Base-by-base conservation (phyloP, 2,888 invertebrate genomes). In the Lingula anatina region DNA sequence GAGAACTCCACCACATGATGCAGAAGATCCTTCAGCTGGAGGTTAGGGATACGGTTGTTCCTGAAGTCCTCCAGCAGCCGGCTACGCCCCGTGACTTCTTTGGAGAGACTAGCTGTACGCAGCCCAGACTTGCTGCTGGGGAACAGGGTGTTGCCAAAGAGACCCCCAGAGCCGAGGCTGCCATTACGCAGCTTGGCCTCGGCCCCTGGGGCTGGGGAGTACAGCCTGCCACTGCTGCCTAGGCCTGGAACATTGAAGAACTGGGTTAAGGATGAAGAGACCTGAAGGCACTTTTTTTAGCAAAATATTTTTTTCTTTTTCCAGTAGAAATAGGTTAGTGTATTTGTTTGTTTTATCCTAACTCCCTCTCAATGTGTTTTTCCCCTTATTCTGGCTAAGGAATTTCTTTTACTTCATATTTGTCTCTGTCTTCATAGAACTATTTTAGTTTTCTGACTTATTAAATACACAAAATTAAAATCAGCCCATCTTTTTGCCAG, bases 1-100 rank as follows among this genome's bases (percentile, higher is more conserved):
- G 95, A 94, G 80, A 99, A 99, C 80, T 99, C 99, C 23, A 97
- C 95, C 74, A 99, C 96, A 79, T 99, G 96, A 80, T 92, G 90
- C 65, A 89, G 88, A 66, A 99, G 84, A 80, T 99, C 97, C 62
- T 93, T 86, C 63, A 99, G 82, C 76, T 81, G 80, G 36, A 84
- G 73, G 62, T 81, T 80, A 18, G 82, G 81, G 38, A 75, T 70
- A n/a, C 80, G 68, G 56, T 78, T 80, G 65, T 79, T 79, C 25
- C 81, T 68, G 82, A 96, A 99, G 79, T 97, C 97, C 78, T 97
- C 97, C 47, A 99, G 83, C 48, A 97, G 82, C 42, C 93, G 85
- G 64, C 92, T 92, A 64, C 96, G 84, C 45, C 75, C 74, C 12
- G 72, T 66, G 24, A 67, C 73, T 55, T 74, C 74, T 53, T 73